Base-by-base conservation (phyloP, 92 coral and sea anemone species). In the Siderastrea radians region DNA sequence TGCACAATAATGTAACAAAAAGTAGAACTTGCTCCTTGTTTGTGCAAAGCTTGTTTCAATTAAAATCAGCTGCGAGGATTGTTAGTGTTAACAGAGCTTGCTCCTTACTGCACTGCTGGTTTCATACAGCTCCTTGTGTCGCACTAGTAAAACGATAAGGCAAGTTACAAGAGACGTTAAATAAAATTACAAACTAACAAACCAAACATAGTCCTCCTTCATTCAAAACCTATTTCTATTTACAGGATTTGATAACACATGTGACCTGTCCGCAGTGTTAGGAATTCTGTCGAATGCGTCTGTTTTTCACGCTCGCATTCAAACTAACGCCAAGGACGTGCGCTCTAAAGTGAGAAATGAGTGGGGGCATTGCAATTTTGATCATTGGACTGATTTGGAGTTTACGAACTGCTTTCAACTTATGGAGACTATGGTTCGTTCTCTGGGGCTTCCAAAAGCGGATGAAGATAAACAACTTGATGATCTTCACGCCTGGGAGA, bases 361-460 rank as follows among this genome's bases (percentile, higher is more conserved):
- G 63, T 95, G 98, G 96, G 98, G 95, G 38, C 98, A 95, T 74
- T 95, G 98, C 66, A 94, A 96, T 88, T 96, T 94, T 75, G 84
- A 60, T 49, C 75, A 84, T 75, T 96, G 97, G 97, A 88, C 76
- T 43, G 93, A 51, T 12, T 54, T 68, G 5, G 83, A 94, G 48
- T 94, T 91, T 51, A 49, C 51, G 1, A 69, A 9, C 44, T 85
- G 96, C 66, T 93, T 95, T 65, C 96, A 91, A 81, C 55, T 91
- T 10, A 95, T 95, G 95, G 96, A 95, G 46, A 84, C 93, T 13
- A 77, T 94, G 63, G 69, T 87, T 66, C 93, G 85, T 61, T 82
- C 78, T 71, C 65, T 94, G 17, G 82, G 84, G 15, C 72, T 95
- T 19, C 73, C 91, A 45, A 79, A 81, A 38, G 79, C 92, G 0